Conservation (phyloP, 2,888 invertebrate genomes). For the Torymus texanus region DNA sequence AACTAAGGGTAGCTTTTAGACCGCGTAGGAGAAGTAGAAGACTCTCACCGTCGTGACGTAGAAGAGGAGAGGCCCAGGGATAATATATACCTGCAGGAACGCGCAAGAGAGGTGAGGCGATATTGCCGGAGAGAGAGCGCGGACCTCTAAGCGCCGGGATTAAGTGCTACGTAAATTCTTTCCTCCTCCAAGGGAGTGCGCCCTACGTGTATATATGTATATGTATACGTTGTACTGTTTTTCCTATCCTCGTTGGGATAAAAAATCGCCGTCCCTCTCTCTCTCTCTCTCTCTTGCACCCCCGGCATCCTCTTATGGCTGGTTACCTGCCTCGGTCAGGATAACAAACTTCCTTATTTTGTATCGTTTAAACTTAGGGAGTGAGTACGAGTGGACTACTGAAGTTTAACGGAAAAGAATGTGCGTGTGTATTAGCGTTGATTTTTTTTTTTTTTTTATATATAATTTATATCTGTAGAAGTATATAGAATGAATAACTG, state of each 20-base stretch:
- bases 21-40: slow-evolving; percentile 34
- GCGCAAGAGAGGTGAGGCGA: slow-evolving; percentile 55
- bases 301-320: not conserved
- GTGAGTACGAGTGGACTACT: too few species aligned
- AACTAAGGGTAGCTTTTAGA: slow-evolving; percentile 45
- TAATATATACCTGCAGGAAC: slow-evolving; percentile 56
- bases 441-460: too few species aligned
- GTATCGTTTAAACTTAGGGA: too few species aligned
- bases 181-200: slow-evolving; percentile 48
- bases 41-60: slow-evolving; percentile 46
- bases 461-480: too few species aligned
- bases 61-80: slow-evolving; percentile 46
- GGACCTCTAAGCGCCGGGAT: slow-evolving; percentile 71
- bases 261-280: slow-evolving; percentile 67
- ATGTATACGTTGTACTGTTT: not conserved
- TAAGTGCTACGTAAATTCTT: slow-evolving; percentile 74
- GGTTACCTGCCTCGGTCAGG: not conserved
- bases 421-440: too few species aligned
- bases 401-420: too few species aligned
- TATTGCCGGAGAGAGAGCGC: slow-evolving; percentile 62
- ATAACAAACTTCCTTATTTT: too few species aligned
- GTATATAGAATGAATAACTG: too few species aligned
- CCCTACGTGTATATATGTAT: slow-evolving; percentile 15
- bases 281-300: not conserved
- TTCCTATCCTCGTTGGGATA: slow-evolving; percentile 61